These are phyloP conservation scores for Poecile atricapillus DNA, from an alignment of 2,113 vertebrate species.

Conservation along the genomic window DNA sequence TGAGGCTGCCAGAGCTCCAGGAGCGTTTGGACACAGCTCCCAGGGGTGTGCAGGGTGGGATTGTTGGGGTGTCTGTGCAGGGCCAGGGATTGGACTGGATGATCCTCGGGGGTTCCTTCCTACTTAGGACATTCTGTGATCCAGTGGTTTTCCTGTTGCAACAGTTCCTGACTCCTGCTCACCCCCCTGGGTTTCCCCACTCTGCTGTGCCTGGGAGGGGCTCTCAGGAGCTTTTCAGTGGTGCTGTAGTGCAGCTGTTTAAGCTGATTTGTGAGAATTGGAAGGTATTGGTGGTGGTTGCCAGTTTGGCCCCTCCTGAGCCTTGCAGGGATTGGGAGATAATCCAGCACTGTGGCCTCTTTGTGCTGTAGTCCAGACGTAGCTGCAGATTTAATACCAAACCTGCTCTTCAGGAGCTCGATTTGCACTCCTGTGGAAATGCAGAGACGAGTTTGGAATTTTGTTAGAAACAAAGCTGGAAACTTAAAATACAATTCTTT, in stretches of 20 bases:
- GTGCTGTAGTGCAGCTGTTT: not conserved
- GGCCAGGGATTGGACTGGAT: not conserved
- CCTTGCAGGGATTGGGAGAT: not conserved
- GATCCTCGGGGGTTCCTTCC: not conserved
- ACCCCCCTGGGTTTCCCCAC: not conserved
- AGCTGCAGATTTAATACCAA: not conserved
- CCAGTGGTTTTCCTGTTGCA: not conserved
- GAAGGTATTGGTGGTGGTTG: not conserved
- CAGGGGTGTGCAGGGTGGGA: not conserved
- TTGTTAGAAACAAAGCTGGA: not conserved
- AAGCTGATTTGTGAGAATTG: not conserved
- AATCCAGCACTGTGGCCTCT: not conserved
- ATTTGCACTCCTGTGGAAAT: not conserved
- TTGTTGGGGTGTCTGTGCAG: not conserved
- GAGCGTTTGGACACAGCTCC: rapidly evolving
- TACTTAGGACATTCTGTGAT: not conserved
- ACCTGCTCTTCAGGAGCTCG: not conserved
- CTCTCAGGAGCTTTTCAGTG: not conserved
- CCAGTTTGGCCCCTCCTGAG: not conserved
- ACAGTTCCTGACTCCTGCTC: not conserved
- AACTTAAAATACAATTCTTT: not conserved
- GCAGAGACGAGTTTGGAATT: not conserved
- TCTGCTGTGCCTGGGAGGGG: not conserved
- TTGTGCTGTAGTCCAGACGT: not conserved
- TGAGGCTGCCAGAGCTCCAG: not conserved